Percentiles rank a stretch among this genome's conserved stretches.
Conservation (phyloP, 2,113 vertebrate genomes). For the Tragelaphus buxtoni region DNA sequence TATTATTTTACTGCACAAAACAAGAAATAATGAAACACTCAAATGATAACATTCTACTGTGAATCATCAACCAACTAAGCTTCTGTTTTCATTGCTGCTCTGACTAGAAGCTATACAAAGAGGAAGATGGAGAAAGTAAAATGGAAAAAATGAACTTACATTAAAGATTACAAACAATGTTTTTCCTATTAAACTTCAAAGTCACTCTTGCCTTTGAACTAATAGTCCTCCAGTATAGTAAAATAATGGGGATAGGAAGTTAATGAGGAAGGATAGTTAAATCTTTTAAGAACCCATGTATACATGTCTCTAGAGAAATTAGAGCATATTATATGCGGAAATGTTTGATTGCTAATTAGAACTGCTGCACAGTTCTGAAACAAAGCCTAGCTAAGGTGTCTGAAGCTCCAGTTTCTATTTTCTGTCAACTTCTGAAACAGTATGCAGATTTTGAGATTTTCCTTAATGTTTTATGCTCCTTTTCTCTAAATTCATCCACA, state of each 20-base stretch:
- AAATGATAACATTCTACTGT: neutral
- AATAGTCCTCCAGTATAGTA: neutral
- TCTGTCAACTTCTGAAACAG: neutral
- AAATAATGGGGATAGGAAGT: neutral
- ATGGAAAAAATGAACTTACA: neutral
- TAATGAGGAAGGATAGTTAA: neutral
- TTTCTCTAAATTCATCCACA: neutral
- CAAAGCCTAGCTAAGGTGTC: neutral
- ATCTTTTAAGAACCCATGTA: neutral
- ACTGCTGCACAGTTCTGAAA: neutral
- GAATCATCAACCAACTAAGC: neutral
- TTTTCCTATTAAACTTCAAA: neutral
- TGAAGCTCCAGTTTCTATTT: neutral
- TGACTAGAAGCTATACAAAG: neutral
- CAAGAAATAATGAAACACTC: neutral
- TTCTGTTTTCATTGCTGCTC: neutral
- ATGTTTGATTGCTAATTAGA: neutral
- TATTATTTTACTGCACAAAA: neutral
- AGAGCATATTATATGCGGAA: neutral
- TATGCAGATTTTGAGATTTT: neutral
- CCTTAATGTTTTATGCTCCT: neutral
- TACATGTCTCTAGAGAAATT: conserved; percentile 2
- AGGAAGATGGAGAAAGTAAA: neutral
- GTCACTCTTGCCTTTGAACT: neutral
- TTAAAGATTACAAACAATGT: neutral